Percentiles rank a stretch among this genome's conserved stretches.
Evolutionary conservation across 2,797 vertebrate species (phyloP).

Genomic region (Sebastes matsubarae): DNA sequence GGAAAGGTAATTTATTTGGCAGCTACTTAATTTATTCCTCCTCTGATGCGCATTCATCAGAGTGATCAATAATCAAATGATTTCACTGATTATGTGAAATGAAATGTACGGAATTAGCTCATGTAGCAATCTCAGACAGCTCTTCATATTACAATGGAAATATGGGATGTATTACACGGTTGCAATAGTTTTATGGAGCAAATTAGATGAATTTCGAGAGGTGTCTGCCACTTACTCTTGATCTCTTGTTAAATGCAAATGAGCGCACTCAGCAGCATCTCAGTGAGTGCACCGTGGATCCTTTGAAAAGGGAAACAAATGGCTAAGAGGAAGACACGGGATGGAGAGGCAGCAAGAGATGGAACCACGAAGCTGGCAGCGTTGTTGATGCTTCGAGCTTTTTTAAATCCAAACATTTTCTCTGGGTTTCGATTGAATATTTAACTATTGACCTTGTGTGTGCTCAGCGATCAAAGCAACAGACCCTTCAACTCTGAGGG

Average conservation of each 20-base stretch:
- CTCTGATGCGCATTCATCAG: slow-evolving; percentile 73
- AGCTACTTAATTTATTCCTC: slow-evolving; percentile 75
- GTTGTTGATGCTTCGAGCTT: slow-evolving; percentile 18
- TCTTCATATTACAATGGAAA: slow-evolving; percentile 38
- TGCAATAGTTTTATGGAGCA: slow-evolving; percentile 45
- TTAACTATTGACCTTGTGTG: slow-evolving; percentile 51
- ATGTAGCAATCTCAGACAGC: slow-evolving; percentile 27
- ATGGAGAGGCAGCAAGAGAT: slow-evolving; percentile 1
- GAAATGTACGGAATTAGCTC: slow-evolving; percentile 45
- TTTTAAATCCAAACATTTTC: slow-evolving; percentile 35
- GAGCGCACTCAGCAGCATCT: slow-evolving; percentile 37
- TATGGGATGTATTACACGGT: slow-evolving; percentile 35
- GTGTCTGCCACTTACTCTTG: slow-evolving; percentile 53
- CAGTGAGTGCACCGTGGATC: slow-evolving; percentile 26
- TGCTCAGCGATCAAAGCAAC: slow-evolving; percentile 50
- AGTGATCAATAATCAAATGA: slow-evolving; percentile 77
- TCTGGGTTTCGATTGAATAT: slow-evolving; percentile 36
- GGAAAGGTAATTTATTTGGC: slow-evolving; percentile 77
- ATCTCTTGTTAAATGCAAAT: slow-evolving; percentile 74
- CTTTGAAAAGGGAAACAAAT: slow-evolving; percentile 47
- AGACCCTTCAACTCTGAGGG: slow-evolving; percentile 45
- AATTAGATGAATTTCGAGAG: slow-evolving; percentile 64
- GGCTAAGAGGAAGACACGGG: slow-evolving; percentile 7
- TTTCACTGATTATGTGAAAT: slow-evolving; percentile 66
- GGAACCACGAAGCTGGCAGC: neutral